phyloP scores from a whole-genome alignment of 2,888 invertebrate species.

The Nasonovia ribisnigri region DNA sequence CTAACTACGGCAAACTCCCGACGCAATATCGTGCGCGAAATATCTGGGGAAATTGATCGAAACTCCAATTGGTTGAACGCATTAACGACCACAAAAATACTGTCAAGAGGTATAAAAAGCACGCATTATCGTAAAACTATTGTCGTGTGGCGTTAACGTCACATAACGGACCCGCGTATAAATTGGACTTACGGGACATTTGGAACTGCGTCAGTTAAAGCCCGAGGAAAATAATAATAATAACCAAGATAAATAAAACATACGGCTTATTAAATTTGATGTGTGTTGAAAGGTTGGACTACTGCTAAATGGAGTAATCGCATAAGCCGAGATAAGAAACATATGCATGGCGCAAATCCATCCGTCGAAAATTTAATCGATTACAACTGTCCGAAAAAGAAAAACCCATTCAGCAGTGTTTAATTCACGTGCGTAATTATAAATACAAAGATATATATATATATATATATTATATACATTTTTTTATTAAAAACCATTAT shows the following conservation, averaged over 20 bases:
- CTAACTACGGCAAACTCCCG: background rate
- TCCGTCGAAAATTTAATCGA: background rate
- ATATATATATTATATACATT: too few species aligned
- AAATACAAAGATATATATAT: background rate
- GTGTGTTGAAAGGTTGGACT: background rate
- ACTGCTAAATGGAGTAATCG: slow-evolving; percentile 15
- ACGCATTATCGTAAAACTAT: background rate
- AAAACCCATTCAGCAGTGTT: background rate
- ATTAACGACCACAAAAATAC: background rate
- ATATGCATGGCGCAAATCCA: background rate
- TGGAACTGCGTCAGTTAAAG: background rate
- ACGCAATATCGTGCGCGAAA: background rate
- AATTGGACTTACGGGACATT: background rate
- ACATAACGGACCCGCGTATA: background rate
- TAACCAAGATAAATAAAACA: background rate
- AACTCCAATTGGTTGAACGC: background rate
- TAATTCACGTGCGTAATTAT: background rate
- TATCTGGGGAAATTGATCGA: background rate
- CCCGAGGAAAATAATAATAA: background rate
- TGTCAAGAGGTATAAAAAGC: background rate
- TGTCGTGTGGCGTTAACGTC: background rate
- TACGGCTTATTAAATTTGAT: slow-evolving; percentile 11
- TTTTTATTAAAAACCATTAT: background rate
- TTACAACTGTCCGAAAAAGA: background rate
- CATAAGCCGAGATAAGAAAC: background rate